phyloP scores from a whole-genome alignment of 2,888 invertebrate species.

The Octonoba sinensis region DNA sequence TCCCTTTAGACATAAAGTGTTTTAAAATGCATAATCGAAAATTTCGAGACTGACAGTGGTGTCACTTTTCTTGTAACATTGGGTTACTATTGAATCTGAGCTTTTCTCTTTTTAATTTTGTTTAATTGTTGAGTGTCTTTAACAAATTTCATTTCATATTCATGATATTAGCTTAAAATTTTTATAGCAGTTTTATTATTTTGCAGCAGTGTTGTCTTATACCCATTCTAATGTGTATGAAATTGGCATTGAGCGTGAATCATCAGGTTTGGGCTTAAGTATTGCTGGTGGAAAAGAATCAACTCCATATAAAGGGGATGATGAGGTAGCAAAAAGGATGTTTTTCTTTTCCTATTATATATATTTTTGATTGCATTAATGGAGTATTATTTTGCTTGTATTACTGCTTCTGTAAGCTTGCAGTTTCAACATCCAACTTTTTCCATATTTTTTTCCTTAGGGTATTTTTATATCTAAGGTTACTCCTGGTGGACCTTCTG shows the following conservation, averaged over 20 bases:
- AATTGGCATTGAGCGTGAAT: conserved; percentile 79
- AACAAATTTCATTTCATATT: no score
- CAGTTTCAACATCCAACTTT: neutral
- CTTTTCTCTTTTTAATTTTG: no score
- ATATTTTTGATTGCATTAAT: neutral
- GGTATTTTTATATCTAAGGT: conserved; percentile 70
- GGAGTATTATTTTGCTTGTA: neutral
- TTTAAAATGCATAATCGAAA: no score
- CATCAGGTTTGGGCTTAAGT: conserved; percentile 92
- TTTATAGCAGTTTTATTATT: neutral
- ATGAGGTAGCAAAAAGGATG: conserved; percentile 75
- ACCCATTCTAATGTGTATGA: conserved; percentile 25
- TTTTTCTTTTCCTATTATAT: neutral
- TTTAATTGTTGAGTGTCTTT: no score
- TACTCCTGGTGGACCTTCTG: conserved; percentile 93
- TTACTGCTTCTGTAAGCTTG: no score
- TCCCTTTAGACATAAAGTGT: no score
- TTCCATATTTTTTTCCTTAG: conserved; percentile 10
- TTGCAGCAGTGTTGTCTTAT: neutral
- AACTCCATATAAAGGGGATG: conserved; percentile 94
- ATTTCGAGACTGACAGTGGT: no score
- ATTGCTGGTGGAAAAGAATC: conserved; percentile 98
- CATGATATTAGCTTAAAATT: no score
- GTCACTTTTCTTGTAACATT: no score
- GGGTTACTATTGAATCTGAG: no score